Evolutionary conservation across 2,888 invertebrate genomes (phyloP).

Genomic region (Globia sparganii): DNA sequence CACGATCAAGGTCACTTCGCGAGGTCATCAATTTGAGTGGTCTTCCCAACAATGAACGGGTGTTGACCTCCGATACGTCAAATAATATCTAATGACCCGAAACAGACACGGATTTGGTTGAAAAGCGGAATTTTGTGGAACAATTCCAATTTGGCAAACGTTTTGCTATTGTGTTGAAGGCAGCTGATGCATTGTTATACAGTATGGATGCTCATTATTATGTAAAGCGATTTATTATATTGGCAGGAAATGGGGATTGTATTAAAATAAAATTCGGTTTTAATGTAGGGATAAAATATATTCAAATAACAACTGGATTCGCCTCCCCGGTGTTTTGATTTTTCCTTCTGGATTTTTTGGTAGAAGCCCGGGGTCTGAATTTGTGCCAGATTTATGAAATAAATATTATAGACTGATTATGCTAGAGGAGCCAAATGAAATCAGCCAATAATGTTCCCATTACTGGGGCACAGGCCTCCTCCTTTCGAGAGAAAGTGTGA

Average conservation of each 20-base stretch:
- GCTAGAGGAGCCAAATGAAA: too few species aligned
- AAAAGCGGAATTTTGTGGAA: slow-evolving; percentile 57
- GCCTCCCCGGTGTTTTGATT: neutral
- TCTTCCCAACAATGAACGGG: slow-evolving; percentile 38
- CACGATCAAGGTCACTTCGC: slow-evolving; percentile 46
- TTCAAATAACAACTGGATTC: neutral
- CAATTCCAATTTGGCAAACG: slow-evolving; percentile 60
- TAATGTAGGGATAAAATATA: neutral
- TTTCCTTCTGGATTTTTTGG: neutral
- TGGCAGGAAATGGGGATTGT: slow-evolving; percentile 9
- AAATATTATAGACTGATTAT: too few species aligned
- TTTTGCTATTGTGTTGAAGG: slow-evolving; percentile 17
- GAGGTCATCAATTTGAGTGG: slow-evolving; percentile 37
- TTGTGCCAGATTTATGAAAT: neutral
- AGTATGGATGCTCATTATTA: slow-evolving; percentile 22
- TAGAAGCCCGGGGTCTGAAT: neutral
- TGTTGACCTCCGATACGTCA: slow-evolving; percentile 55
- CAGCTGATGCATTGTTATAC: slow-evolving; percentile 10
- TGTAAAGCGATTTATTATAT: slow-evolving; percentile 33
- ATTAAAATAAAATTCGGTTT: neutral
- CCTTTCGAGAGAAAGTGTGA: too few species aligned
- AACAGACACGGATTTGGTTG: slow-evolving; percentile 51
- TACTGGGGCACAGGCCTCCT: too few species aligned
- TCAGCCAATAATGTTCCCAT: too few species aligned
- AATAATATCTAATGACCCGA: slow-evolving; percentile 57